Evolutionary conservation across 2,113 vertebrate genomes (phyloP).

Genomic region (Asarcornis scutulata): DNA sequence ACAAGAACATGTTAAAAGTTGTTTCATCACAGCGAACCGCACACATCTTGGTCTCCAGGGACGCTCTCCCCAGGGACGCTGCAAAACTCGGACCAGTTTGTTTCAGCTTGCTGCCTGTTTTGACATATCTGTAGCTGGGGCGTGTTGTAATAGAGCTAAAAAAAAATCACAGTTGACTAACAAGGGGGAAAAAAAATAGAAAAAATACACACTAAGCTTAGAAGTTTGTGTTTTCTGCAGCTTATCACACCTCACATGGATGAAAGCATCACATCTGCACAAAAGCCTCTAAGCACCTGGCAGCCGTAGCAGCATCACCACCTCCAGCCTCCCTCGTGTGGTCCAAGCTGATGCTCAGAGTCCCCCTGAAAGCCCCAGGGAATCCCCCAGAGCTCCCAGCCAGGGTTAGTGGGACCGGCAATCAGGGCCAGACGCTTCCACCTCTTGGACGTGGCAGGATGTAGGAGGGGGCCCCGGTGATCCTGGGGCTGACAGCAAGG

Average conservation of each 20-base stretch:
- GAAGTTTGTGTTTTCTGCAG: background rate
- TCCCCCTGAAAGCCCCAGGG: background rate
- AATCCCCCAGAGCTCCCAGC: background rate
- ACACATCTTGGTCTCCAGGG: background rate
- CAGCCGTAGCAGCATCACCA: background rate
- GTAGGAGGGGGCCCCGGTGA: background rate
- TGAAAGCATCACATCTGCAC: background rate
- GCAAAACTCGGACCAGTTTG: background rate
- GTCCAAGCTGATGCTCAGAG: background rate
- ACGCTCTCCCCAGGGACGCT: background rate
- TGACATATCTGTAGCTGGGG: background rate
- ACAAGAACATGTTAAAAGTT: accelerated
- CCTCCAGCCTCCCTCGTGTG: background rate
- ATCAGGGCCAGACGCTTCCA: background rate
- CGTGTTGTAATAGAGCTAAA: background rate
- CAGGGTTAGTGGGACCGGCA: background rate
- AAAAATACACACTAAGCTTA: accelerated
- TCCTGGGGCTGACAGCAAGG: background rate
- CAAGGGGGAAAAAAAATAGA: background rate
- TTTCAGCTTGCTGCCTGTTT: background rate
- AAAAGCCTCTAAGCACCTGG: background rate
- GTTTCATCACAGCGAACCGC: background rate
- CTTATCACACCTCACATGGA: background rate
- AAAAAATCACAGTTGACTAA: background rate
- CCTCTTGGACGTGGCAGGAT: background rate